Conservation (phyloP, 2,797 vertebrate genomes). For the Ispidina picta region DNA sequence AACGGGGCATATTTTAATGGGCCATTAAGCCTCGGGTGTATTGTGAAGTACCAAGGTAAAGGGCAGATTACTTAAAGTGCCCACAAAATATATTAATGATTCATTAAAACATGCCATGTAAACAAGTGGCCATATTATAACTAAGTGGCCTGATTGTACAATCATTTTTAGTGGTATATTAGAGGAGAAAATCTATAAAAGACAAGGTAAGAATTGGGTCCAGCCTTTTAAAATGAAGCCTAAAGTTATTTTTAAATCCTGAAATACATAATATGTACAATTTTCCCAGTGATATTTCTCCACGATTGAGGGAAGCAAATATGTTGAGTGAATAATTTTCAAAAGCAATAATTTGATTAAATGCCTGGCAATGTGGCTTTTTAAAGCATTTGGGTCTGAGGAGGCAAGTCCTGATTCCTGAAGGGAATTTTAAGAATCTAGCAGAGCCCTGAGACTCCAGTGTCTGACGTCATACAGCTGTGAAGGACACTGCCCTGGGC, state of each 20-base stretch:
- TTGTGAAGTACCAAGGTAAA: constrained; percentile 42
- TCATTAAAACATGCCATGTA: constrained; percentile 39
- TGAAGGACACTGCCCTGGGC: not conserved
- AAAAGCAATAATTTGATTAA: not conserved
- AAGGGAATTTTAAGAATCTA: not conserved
- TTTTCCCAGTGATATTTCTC: not conserved
- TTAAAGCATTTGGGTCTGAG: not conserved
- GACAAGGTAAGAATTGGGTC: not conserved
- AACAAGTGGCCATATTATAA: constrained; percentile 21
- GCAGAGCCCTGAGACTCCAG: not conserved
- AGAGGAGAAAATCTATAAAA: not conserved
- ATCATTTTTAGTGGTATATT: not conserved
- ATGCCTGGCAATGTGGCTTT: not conserved
- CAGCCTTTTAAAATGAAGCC: not conserved
- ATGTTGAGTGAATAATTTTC: not conserved
- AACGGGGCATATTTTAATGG: constrained; percentile 54
- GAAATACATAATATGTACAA: not conserved
- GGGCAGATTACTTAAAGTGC: constrained; percentile 23
- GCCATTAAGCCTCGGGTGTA: constrained; percentile 39
- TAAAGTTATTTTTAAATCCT: not conserved
- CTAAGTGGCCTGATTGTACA: not conserved
- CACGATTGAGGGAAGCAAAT: not conserved
- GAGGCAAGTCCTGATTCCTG: not conserved
- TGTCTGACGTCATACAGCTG: not conserved
- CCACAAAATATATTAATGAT: constrained; percentile 56